Percentiles rank a stretch among this genome's conserved stretches.
Evolutionary conservation across 1,140 invertebrate genomes (phyloP).

Genomic region (Lepidurus packardi): DNA sequence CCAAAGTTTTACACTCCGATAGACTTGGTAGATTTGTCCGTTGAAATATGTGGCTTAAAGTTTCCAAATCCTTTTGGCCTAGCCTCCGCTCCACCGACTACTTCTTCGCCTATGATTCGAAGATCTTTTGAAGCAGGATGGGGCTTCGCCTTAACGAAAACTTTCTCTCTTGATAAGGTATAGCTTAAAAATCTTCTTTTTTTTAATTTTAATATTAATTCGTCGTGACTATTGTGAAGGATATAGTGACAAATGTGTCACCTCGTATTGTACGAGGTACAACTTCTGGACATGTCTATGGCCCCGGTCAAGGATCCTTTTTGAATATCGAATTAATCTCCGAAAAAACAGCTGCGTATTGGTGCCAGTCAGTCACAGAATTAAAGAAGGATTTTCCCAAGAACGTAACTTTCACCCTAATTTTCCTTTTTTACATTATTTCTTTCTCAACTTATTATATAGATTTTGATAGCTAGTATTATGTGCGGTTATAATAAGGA

Average conservation of each 20-base stretch:
- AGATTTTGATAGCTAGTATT: slow-evolving; percentile 81
- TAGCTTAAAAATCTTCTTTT: neutral
- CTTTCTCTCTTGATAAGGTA: slow-evolving; percentile 89
- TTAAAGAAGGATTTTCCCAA: slow-evolving; percentile 86
- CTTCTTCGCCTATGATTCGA: slow-evolving; percentile 88
- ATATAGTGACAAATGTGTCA: slow-evolving; percentile 92
- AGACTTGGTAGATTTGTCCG: slow-evolving; percentile 86
- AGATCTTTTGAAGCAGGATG: slow-evolving; percentile 92
- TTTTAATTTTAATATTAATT: neutral
- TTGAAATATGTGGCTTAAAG: slow-evolving; percentile 84
- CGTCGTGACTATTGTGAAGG: slow-evolving; percentile 50
- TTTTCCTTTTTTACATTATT: neutral
- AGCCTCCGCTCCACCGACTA: slow-evolving; percentile 93
- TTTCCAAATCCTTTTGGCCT: slow-evolving; percentile 97
- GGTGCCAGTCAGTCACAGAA: slow-evolving; percentile 82
- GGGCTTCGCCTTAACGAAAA: slow-evolving; percentile 95
- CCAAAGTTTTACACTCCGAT: slow-evolving; percentile 90
- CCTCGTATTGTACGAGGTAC: slow-evolving; percentile 90
- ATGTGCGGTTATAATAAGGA: slow-evolving; percentile 85
- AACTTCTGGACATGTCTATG: slow-evolving; percentile 84
- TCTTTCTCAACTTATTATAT: neutral
- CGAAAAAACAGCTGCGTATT: slow-evolving; percentile 90
- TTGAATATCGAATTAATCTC: slow-evolving; percentile 98
- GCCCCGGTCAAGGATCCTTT: slow-evolving; percentile 90
- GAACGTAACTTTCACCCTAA: slow-evolving; percentile 53